Base-by-base conservation (phyloP, 2,113 vertebrate genomes). In the Gambusia holbrooki region DNA sequence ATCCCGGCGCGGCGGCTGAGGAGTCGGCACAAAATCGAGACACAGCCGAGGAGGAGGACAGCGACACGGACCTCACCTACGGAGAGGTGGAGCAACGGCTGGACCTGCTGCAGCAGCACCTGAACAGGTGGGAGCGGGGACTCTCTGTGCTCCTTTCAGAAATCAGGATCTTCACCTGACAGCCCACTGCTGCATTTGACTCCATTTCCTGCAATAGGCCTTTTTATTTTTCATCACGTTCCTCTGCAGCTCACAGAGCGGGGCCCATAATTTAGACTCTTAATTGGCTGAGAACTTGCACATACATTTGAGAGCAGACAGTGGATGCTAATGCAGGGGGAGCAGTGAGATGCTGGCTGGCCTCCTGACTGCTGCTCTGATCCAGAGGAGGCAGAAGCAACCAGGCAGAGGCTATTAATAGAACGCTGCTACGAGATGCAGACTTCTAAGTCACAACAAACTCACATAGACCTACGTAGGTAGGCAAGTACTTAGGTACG, bases 61-160 rank as follows among this genome's bases (percentile, higher is more conserved):
- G 95, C 0, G 97, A 98, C 91, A 97, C 96, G 0, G 97, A 99
- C 76, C 94, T 98, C 87, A 96, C 96, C 22, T 99, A 97, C 0
- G 96, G 96, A 13, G 98, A 98, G 93, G 96, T 99, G 90, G 98
- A 99, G 84, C 97, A 97, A 84, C 94, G 97, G 60, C 90, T 99
- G 89, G 97, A 98, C 93, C 91, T 97, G 88, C 96, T 99, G 91
- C 98, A 99, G 92, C 97, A 97, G 76, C 97, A 99, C 86, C 97
- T 99, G 74, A 98, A 96, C 95, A 98, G 98, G 98, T 99, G 93
- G 0, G 51, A 67, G 1, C 1, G 27, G 11, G 30, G 32, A 74
- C 51, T 12, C 3, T 30, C 10, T 29, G 0, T 19, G 37, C 12
- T 62, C 4, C 63, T 68, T 63, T 30, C 19, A 1, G 40, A 48